Conservation (phyloP, 2,113 vertebrate genomes). For the Stigmatopora nigra region DNA sequence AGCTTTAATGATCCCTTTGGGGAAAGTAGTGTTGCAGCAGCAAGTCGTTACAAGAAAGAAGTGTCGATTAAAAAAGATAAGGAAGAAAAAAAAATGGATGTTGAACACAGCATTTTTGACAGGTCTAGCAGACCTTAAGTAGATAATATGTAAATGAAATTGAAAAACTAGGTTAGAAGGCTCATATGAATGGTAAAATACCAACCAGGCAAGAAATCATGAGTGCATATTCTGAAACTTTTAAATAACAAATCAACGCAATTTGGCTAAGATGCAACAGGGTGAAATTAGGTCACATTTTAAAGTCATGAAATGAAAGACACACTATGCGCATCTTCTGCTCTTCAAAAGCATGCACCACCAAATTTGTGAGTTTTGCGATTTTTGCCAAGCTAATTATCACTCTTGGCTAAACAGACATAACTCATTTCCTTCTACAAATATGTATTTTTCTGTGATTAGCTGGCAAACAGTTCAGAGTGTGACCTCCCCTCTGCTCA, state of each 20-base stretch:
- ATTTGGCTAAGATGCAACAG: background rate
- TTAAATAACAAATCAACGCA: slow-evolving; percentile 3
- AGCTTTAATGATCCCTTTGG: slow-evolving; percentile 50
- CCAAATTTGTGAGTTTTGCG: background rate
- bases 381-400: background rate
- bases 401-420: background rate
- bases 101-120: slow-evolving; percentile 39
- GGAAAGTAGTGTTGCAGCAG: slow-evolving; percentile 38
- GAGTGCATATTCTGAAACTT: slow-evolving; percentile 5
- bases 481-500: too few species aligned
- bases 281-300: background rate
- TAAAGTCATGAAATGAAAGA: background rate
- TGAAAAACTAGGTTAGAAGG: slow-evolving; percentile 22
- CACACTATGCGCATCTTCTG: background rate
- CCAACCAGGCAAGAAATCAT: slow-evolving; percentile 6
- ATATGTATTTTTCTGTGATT: background rate
- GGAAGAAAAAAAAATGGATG: slow-evolving; percentile 34
- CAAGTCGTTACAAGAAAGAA: slow-evolving; percentile 30
- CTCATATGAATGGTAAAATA: slow-evolving; percentile 18
- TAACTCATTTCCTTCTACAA: background rate
- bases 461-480: too few species aligned
- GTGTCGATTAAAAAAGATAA: slow-evolving; percentile 28
- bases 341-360: background rate
- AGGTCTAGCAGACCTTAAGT: slow-evolving; percentile 26
- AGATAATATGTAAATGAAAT: slow-evolving; percentile 35